Base-by-base conservation (phyloP, 2,888 invertebrate species). In the Noctua janthina region DNA sequence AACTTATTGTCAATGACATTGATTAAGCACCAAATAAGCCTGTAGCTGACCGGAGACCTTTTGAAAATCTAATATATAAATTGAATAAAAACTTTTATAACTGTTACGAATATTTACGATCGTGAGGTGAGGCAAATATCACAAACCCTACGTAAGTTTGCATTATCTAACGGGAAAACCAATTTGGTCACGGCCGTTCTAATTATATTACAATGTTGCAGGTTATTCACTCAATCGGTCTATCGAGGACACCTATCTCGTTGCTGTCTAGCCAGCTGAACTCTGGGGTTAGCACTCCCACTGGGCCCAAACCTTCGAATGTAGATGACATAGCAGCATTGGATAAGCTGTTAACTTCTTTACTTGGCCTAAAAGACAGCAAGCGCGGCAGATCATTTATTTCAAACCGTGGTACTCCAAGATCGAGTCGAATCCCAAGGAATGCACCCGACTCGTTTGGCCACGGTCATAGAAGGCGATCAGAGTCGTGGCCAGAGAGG, bases 271-370 rank as follows among this genome's bases (percentile, higher is more conserved):
- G 95, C 84, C 88, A 92, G 59, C 84, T 94, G 29, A 92, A 94
- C 72, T 95, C 96, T 2, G 94, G 94, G 6, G 90, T 91, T 39
- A 91, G 94, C 20, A 94, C 96, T 11, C 95, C 96, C 43, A 84
- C 82, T 29, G 89, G 87, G 70, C 74, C 91, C 82, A 93, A 91
- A 82, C 86, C 86, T 64, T 96, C 97, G 0, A 97, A 95, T 87
- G 91, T 95, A 15, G 97, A 97, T 81, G 98, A 98, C 88, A 97
- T 98, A 59, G 97, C 97, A 51, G 97, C 97, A 3, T 93, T 98
- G 72, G 98, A 98, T 90, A 97, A 97, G 91, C 95, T 98, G 39
- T 96, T 98, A 20, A 97, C 97, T 46, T 97, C 97, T 54, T 93
- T 98, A 29, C 92, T 98, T 35, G 97, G 97, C 56, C 94, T 97